These are phyloP conservation scores for Hyla sarda DNA, from an alignment of 2,113 vertebrate genomes.

Conservation along the genomic window DNA sequence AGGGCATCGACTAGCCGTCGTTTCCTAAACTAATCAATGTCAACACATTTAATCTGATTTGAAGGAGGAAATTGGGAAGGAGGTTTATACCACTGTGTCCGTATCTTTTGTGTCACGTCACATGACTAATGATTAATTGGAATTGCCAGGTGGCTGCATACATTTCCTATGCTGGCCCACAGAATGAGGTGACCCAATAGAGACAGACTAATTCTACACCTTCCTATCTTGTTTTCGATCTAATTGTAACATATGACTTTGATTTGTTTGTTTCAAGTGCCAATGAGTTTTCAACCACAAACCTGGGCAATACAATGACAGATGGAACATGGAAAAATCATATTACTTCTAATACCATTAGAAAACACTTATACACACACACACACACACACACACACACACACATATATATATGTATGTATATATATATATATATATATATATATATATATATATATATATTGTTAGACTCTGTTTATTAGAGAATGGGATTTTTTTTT, in stretches of 20 bases:
- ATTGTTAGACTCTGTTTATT: no score
- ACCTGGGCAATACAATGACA: conserved; percentile 10
- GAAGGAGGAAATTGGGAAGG: neutral
- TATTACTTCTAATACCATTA: conserved; percentile 32
- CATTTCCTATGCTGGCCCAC: conserved; percentile 19
- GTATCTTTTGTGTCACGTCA: conserved; percentile 23
- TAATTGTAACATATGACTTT: conserved; percentile 41
- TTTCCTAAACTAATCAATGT: neutral
- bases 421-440: no score
- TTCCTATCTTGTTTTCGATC: conserved; percentile 23
- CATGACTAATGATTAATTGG: conserved; percentile 51
- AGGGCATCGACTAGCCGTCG: neutral
- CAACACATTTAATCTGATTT: conserved; percentile 8
- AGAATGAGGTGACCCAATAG: conserved; percentile 47
- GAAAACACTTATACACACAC: no score
- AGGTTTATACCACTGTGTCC: conserved; percentile 17
- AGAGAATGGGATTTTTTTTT: no score
- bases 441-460: no score
- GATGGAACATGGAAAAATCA: conserved; percentile 12
- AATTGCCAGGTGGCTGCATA: conserved; percentile 56
- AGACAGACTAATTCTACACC: conserved; percentile 32
- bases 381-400: no score
- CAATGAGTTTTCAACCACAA: neutral
- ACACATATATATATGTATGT: no score
- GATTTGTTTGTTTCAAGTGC: conserved; percentile 36